Evolutionary conservation across 2,888 invertebrate species (phyloP).

Genomic region (Pyrrhosoma nymphula): DNA sequence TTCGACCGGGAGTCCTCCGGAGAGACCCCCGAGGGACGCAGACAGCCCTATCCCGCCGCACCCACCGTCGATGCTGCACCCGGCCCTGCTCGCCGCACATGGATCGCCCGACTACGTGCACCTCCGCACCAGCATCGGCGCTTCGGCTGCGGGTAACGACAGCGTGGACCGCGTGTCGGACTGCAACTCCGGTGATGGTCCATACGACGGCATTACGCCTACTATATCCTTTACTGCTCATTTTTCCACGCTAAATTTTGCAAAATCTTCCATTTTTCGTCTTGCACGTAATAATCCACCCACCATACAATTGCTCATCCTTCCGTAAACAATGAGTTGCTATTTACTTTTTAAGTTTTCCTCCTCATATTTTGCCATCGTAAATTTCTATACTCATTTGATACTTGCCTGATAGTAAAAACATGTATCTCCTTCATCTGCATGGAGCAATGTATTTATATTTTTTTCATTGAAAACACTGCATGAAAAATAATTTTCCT

Average conservation of each 20-base stretch:
- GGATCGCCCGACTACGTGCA: constrained; percentile 90
- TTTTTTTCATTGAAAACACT: too few species aligned
- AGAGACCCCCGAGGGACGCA: constrained; percentile 85
- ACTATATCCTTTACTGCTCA: constrained; percentile 95
- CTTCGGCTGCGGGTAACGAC: constrained; percentile 83
- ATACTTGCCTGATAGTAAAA: too few species aligned
- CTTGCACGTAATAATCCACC: not conserved
- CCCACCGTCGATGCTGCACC: constrained; percentile 91
- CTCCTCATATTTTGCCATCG: too few species aligned
- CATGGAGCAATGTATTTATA: too few species aligned
- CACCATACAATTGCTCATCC: not conserved
- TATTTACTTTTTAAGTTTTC: not conserved
- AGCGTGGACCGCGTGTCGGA: constrained; percentile 92
- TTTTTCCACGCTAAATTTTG: not conserved
- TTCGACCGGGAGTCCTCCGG: constrained; percentile 76
- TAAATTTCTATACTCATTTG: too few species aligned
- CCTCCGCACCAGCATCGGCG: constrained; percentile 80
- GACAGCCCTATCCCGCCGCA: constrained; percentile 85
- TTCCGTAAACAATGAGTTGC: not conserved
- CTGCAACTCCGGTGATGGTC: constrained; percentile 94
- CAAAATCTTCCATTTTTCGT: not conserved
- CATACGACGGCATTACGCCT: constrained; percentile 95
- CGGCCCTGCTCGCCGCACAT: constrained; percentile 87
- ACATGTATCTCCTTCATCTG: too few species aligned
- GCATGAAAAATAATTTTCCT: too few species aligned